Percentiles rank a stretch among this genome's conserved stretches.
Evolutionary conservation across 35 echinoderm and acorn worm genomes (phyloP).

Genomic region (Heliocidaris tuberculata): DNA sequence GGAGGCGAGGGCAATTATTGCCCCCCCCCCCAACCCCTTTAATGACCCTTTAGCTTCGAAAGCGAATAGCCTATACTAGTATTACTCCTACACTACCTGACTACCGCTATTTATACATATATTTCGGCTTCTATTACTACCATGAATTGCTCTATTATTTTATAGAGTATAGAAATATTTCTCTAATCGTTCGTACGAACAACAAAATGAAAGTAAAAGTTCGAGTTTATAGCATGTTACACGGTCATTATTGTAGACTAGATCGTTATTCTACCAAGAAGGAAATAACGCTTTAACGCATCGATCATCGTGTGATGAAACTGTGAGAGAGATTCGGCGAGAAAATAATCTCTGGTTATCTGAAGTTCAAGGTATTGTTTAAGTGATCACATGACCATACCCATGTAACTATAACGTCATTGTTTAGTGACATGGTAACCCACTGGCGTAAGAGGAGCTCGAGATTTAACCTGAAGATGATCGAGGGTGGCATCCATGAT

Average conservation of each 20-base stretch:
- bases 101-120: not conserved
- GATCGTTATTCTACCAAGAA: not conserved
- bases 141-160: no score
- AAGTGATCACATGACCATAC: not conserved
- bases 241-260: not conserved
- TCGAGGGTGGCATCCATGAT: not conserved
- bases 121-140: no score
- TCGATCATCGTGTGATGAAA: not conserved
- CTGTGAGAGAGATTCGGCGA: not conserved
- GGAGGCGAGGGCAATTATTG: not conserved
- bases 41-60: not conserved
- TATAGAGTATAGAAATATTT: no score
- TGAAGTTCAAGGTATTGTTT: constrained; percentile 4
- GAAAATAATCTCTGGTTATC: not conserved
- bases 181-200: no score
- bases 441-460: not conserved
- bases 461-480: not conserved
- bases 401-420: not conserved
- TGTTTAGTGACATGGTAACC: not conserved
- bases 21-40: no score
- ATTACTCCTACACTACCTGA: not conserved
- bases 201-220: no score
- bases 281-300: not conserved
- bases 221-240: not conserved
- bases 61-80: not conserved